Evolutionary conservation across 2,888 invertebrate genomes (phyloP).

Genomic region (Tortricodes alternella): DNA sequence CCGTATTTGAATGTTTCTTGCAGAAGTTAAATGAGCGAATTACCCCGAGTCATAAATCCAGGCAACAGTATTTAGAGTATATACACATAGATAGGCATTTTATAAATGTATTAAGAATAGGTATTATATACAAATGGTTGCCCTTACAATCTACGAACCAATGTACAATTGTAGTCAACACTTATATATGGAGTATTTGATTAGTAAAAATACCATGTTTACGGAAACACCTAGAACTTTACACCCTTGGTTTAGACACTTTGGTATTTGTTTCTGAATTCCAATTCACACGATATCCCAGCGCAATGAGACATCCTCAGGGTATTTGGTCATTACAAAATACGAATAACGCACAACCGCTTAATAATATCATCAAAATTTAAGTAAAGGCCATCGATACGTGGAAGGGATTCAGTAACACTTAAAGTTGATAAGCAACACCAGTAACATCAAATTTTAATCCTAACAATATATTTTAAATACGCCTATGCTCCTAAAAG

Average conservation of each 20-base stretch:
- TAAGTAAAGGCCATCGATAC: slow-evolving; percentile 32
- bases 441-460: slow-evolving; percentile 8
- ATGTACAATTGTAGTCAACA: neutral
- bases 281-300: slow-evolving; percentile 3
- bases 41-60: too few relatives aligned
- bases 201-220: neutral
- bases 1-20: neutral
- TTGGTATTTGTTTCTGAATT: slow-evolving; percentile 10
- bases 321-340: slow-evolving; percentile 12
- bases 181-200: neutral
- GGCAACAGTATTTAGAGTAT: neutral
- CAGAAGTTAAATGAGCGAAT: neutral
- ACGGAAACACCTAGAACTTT: neutral
- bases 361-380: slow-evolving; percentile 27
- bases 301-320: neutral
- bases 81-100: neutral
- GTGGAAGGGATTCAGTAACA: slow-evolving; percentile 28
- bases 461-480: neutral
- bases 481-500: too few relatives aligned
- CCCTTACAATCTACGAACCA: neutral
- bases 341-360: slow-evolving; percentile 23
- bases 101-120: slow-evolving; percentile 6
- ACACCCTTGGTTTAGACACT: slow-evolving; percentile 12
- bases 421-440: slow-evolving; percentile 18
- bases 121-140: neutral